Base-by-base conservation (phyloP, 1,140 invertebrate genomes). In the Penaeus japonicus region DNA sequence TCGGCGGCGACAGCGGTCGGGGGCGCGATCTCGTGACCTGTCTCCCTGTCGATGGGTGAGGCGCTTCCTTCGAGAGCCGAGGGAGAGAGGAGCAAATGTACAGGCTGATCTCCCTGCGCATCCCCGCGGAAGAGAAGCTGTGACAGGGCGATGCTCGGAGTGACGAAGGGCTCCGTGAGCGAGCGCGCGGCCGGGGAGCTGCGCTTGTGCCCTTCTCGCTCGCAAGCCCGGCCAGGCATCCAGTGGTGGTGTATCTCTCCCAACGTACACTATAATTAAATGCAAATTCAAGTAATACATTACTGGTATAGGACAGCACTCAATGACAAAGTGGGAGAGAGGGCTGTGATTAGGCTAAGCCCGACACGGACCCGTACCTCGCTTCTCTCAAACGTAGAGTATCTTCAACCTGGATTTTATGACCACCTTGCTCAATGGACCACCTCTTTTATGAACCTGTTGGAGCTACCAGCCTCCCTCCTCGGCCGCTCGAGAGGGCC, bases 261-360 rank as follows among this genome's bases (percentile, higher is more conserved):
- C 62, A 55, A 10, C 20, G 65, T 55, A 84, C 65, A 75, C 65
- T 84, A 75, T 75, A 84, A 75, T 84, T 84, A 73, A 84, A 75
- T 84, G 83, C 65, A 84, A 84, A 84, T 84, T 73, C 62, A n/a
- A 54, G 83, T 53, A 84, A 84, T 75, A 75, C 35, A 84, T 84
- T 84, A 84, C 35, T n/a, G 65, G 30, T 84, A 75, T 84, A 84
- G 83, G 83, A 73, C 83, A 84, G 83, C 32, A 27, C 83, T 84
- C 83, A 84, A 84, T 84, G 83, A 84, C 65, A 84, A 84, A 84
- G 83, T 84, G 65, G 55, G 47, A 39, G 39, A 20, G 62, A 84
- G 27, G 65, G 65, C 18, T 84, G 83, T 84, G 83, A 84, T 84
- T 84, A 84, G 35, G n/a, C 24, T 4, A 35, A 32, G 62, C 35